Evolutionary conservation across 2,888 invertebrate genomes (phyloP).

Genomic region (Eupithecia tripunctaria): DNA sequence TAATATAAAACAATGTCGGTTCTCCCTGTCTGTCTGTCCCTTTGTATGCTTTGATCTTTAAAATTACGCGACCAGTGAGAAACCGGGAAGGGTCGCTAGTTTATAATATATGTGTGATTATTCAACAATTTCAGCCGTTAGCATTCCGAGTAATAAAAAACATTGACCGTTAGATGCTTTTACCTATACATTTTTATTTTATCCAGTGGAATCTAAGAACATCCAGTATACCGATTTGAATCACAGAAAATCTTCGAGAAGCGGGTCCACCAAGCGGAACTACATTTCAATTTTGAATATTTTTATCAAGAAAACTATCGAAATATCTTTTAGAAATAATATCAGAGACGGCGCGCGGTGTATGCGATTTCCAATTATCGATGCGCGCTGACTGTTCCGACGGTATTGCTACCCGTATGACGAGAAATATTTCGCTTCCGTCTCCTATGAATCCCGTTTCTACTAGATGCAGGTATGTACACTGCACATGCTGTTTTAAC

Average conservation of each 20-base stretch:
- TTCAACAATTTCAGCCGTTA: not conserved
- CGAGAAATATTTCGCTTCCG: constrained; percentile 61
- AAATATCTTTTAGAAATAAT: constrained; percentile 56
- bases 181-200: not conserved
- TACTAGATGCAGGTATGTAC: constrained; percentile 22
- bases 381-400: constrained; percentile 58
- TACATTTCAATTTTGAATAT: constrained; percentile 25
- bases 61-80: too few species aligned
- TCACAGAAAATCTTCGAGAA: not conserved
- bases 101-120: not conserved
- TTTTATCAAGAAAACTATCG: constrained; percentile 41
- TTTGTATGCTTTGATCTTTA: too few species aligned
- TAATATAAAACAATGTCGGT: too few species aligned
- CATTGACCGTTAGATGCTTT: not conserved
- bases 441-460: constrained; percentile 46
- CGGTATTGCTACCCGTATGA: constrained; percentile 59
- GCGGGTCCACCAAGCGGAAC: constrained; percentile 20
- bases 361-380: constrained; percentile 71
- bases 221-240: constrained; percentile 8
- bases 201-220: not conserved
- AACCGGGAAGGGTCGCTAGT: too few species aligned
- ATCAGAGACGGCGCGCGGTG: constrained; percentile 52
- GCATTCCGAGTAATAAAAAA: not conserved
- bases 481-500: not conserved
- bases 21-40: too few species aligned